Conservation (phyloP, 2,888 invertebrate genomes). For the Apotomis betuletana region DNA sequence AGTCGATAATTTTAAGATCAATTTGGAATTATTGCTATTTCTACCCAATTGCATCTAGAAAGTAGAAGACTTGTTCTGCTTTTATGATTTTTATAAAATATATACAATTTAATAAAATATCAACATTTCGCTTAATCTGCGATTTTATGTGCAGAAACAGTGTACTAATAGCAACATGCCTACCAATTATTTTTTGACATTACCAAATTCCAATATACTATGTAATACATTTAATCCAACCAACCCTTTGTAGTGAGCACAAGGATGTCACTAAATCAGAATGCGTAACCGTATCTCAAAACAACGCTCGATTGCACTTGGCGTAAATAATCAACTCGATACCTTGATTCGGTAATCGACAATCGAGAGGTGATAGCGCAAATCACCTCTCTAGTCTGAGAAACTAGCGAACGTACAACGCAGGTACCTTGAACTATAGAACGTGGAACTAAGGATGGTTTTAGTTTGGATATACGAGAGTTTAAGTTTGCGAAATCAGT, state of each 20-base stretch:
- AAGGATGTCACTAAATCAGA: slow-evolving; percentile 19
- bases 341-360: slow-evolving; percentile 60
- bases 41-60: too few relatives aligned
- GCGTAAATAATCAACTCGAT: slow-evolving; percentile 63
- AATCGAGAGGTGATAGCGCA: slow-evolving; percentile 64
- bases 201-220: too few relatives aligned
- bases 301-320: slow-evolving; percentile 55
- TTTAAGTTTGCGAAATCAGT: slow-evolving; percentile 57
- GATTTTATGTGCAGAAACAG: too few relatives aligned
- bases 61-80: too few relatives aligned
- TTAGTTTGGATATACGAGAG: slow-evolving; percentile 42
- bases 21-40: too few relatives aligned
- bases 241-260: not conserved
- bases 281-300: slow-evolving; percentile 31
- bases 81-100: too few relatives aligned
- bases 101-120: too few relatives aligned
- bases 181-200: too few relatives aligned
- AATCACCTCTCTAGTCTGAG: slow-evolving; percentile 59
- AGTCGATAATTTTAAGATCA: too few relatives aligned
- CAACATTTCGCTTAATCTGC: too few relatives aligned
- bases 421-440: slow-evolving; percentile 44
- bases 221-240: slow-evolving; percentile 1
- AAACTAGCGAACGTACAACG: slow-evolving; percentile 46
- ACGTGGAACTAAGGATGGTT: slow-evolving; percentile 34
- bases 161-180: too few relatives aligned